Evolutionary conservation across 2,888 invertebrate genomes (phyloP).

Genomic region (Liopterus haemorrhoidalis): DNA sequence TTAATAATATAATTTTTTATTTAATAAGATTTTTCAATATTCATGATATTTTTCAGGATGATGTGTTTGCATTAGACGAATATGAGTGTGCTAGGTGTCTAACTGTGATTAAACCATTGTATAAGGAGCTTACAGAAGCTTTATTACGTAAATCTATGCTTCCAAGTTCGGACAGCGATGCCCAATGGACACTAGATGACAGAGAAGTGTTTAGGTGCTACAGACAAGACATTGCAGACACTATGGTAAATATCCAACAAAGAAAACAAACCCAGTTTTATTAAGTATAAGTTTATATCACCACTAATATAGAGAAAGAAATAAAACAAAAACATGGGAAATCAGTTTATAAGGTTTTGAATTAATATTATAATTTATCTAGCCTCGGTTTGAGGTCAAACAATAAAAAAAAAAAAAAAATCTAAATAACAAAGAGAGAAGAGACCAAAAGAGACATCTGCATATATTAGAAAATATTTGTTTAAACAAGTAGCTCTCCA

Average conservation of each 20-base stretch:
- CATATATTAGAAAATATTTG: too few relatives aligned
- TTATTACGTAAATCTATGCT: constrained; percentile 75
- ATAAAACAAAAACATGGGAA: too few relatives aligned
- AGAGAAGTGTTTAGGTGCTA: constrained; percentile 81
- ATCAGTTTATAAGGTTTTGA: too few relatives aligned
- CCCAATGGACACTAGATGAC: constrained; percentile 68
- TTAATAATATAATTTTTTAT: constrained; percentile 12
- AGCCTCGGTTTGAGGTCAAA: too few relatives aligned
- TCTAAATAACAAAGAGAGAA: too few relatives aligned
- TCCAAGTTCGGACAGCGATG: constrained; percentile 52
- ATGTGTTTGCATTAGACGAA: constrained; percentile 51
- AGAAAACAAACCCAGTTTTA: constrained; percentile 5
- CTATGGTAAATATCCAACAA: constrained; percentile 54
- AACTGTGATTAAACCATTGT: constrained; percentile 66
- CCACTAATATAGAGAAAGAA: too few relatives aligned
- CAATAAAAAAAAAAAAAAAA: too few relatives aligned
- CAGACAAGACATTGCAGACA: constrained; percentile 79
- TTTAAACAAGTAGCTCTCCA: too few relatives aligned
- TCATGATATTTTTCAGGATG: constrained; percentile 51
- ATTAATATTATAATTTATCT: too few relatives aligned
- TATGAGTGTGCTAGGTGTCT: constrained; percentile 48
- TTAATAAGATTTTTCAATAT: constrained; percentile 5
- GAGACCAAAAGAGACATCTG: too few relatives aligned
- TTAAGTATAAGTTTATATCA: constrained; percentile 5
- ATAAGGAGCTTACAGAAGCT: constrained; percentile 68